A percentile compares a stretch with the other conserved stretches of the same genome.
These are phyloP conservation scores for Copsychus sechellarum DNA, from an alignment of 2,113 vertebrate species.

Conservation along the genomic window DNA sequence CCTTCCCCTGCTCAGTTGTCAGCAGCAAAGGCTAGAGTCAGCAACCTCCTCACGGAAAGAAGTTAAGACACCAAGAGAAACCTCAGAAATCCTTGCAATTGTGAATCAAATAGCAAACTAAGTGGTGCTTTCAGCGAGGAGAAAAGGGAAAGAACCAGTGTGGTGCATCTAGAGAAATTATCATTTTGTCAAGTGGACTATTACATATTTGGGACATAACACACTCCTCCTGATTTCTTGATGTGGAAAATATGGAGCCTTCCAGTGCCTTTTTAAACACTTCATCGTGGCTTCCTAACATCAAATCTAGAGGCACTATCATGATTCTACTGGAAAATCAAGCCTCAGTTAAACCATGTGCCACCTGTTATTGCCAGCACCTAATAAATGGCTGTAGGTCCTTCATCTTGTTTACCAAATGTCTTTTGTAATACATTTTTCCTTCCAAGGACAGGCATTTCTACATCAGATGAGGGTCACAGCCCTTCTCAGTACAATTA, in stretches of 20 bases:
- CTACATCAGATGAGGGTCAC: not conserved
- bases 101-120: not conserved
- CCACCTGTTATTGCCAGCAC: not conserved
- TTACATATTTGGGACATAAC: not conserved
- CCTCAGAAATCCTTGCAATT: not conserved
- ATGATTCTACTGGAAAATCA: not conserved
- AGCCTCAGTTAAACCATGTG: not conserved
- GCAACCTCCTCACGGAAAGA: not conserved
- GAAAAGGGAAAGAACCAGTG: not conserved
- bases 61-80: not conserved
- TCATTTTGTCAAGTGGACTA: not conserved
- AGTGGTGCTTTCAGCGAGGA: not conserved
- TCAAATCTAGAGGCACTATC: not conserved
- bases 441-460: not conserved
- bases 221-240: not conserved
- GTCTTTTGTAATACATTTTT: not conserved
- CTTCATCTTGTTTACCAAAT: not conserved
- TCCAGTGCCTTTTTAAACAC: not conserved
- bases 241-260: not conserved
- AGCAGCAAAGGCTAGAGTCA: not conserved
- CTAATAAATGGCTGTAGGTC: not conserved
- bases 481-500: not conserved
- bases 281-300: rapidly evolving
- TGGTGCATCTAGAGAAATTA: not conserved
- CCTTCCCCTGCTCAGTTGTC: not conserved